Evolutionary conservation across 2,797 vertebrate genomes (phyloP).

Genomic region (Danio jaintianensis): DNA sequence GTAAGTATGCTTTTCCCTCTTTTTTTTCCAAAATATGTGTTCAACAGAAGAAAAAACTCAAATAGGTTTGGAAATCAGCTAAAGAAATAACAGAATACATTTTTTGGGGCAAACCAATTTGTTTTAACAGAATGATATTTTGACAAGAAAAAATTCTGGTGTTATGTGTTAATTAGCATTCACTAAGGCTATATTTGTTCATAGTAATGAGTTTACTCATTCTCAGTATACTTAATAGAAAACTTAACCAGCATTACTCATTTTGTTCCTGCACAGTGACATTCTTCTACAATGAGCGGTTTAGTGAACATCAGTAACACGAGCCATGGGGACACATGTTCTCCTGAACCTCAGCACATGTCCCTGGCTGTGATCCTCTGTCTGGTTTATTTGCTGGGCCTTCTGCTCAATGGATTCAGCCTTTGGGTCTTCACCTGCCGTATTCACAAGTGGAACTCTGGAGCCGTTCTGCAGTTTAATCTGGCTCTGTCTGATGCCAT

Average conservation of each 20-base stretch:
- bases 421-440: conserved; percentile 77
- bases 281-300: conserved; percentile 19
- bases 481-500: conserved; percentile 75
- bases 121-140: not conserved
- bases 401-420: conserved; percentile 74
- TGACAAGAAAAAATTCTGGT: not conserved
- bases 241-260: not conserved
- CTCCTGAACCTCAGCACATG: conserved; percentile 48
- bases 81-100: too few relatives aligned
- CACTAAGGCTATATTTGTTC: not conserved
- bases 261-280: not conserved
- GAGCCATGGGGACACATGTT: conserved; percentile 41
- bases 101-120: too few relatives aligned
- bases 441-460: conserved; percentile 72
- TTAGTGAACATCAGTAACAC: conserved; percentile 46
- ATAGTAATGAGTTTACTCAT: not conserved
- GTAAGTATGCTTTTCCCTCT: too few relatives aligned
- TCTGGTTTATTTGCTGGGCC: conserved; percentile 71
- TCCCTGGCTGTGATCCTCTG: conserved; percentile 68
- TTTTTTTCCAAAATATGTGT: too few relatives aligned
- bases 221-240: not conserved
- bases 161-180: not conserved
- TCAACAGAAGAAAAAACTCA: too few relatives aligned
- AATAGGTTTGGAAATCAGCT: too few relatives aligned
- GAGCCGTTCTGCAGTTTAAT: conserved; percentile 78